Conservation (phyloP, 35 echinoderm and acorn worm species). For the Ptychodera flava region DNA sequence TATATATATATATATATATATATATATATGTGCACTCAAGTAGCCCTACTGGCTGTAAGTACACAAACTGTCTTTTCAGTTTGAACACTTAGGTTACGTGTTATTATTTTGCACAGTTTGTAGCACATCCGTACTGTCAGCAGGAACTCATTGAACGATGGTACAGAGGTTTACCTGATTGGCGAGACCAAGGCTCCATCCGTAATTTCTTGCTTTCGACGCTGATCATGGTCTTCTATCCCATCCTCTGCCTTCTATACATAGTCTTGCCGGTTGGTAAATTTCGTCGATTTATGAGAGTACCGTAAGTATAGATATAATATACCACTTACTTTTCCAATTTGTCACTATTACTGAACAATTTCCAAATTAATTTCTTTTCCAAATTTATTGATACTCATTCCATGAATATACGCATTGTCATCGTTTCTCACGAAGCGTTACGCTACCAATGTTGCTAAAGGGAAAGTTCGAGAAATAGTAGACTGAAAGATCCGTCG, state of each 20-base stretch:
- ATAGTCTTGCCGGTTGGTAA: conserved; percentile 31
- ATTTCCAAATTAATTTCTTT: too few relatives aligned
- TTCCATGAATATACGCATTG: too few relatives aligned
- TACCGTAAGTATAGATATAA: conserved; percentile 85
- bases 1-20: too few relatives aligned
- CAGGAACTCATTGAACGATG: conserved; percentile 75
- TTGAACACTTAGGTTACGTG: too few relatives aligned
- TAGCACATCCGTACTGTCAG: conserved; percentile 84
- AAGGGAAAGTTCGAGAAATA: too few relatives aligned
- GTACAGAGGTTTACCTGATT: conserved; percentile 51
- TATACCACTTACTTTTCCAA: too few relatives aligned
- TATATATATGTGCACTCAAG: neutral
- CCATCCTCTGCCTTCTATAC: conserved; percentile 54
- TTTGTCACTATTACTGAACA: too few relatives aligned
- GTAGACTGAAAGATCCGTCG: too few relatives aligned
- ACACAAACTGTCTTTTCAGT: neutral
- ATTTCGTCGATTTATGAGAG: conserved; percentile 44
- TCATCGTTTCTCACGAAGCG: too few relatives aligned
- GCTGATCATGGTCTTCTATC: conserved; percentile 59
- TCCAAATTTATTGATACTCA: too few relatives aligned
- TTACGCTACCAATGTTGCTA: too few relatives aligned
- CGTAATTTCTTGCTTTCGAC: conserved; percentile 38
- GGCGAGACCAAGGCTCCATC: conserved; percentile 39
- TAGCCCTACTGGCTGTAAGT: neutral
- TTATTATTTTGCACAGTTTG: conserved; percentile 53